A percentile compares a stretch with the other conserved stretches of the same genome.
phyloP scores from a whole-genome alignment of 2,113 vertebrate species.

The Bambusicola thoracicus region DNA sequence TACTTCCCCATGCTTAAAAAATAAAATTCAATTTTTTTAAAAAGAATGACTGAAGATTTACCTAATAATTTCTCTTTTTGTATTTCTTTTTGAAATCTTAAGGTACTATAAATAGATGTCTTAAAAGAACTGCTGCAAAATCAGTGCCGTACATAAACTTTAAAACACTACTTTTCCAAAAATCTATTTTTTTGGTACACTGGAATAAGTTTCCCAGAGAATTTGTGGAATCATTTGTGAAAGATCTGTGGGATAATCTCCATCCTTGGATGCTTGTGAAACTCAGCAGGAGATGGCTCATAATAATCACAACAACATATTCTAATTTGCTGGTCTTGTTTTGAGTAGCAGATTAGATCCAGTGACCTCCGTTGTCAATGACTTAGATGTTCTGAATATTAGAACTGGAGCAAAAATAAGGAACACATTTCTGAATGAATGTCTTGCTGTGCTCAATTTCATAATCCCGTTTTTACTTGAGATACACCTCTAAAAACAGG shows the following conservation, averaged over 20 bases:
- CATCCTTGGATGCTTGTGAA: constrained; percentile 7
- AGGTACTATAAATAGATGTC: neutral
- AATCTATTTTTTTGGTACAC: neutral
- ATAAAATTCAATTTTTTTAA: neutral
- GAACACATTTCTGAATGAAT: neutral
- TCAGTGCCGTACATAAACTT: neutral
- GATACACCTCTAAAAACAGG: neutral
- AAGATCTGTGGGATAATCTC: neutral
- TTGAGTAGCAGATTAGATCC: neutral
- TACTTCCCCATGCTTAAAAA: neutral
- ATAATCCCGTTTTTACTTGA: neutral
- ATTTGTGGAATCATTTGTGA: neutral
- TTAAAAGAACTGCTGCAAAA: neutral
- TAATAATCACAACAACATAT: neutral
- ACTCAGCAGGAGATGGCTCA: neutral
- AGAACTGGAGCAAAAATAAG: neutral
- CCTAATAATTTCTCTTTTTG: neutral
- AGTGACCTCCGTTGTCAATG: neutral
- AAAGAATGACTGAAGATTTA: neutral
- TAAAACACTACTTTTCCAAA: neutral
- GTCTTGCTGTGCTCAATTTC: neutral
- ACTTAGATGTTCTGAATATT: neutral
- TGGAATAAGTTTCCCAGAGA: neutral
- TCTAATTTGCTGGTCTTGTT: neutral
- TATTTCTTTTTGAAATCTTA: neutral